Conservation (phyloP, 2,113 vertebrate species). For the Pseudorhombus dupliciocellatus region DNA sequence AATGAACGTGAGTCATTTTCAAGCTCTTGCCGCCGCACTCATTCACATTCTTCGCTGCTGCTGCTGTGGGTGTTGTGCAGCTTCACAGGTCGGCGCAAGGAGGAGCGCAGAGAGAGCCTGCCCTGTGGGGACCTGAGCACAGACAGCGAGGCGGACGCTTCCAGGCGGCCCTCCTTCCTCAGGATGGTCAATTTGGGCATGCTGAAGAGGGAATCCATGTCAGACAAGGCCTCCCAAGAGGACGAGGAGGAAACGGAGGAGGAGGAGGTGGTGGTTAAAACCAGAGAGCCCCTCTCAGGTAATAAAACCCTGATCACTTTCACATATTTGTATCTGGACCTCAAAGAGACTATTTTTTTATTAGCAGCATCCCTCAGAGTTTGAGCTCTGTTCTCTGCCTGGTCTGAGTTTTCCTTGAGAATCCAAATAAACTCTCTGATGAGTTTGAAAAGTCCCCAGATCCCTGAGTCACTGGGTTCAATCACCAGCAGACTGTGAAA, state of each 20-base stretch:
- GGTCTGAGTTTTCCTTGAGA: slow-evolving; percentile 32
- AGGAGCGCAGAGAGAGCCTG: slow-evolving; percentile 79
- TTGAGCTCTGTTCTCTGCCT: slow-evolving; percentile 19
- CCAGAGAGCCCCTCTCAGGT: slow-evolving; percentile 89
- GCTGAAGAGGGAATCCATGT: slow-evolving; percentile 83
- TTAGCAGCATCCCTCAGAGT: not conserved
- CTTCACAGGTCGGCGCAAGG: slow-evolving; percentile 77
- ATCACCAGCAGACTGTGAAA: slow-evolving; percentile 56
- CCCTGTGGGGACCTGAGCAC: slow-evolving; percentile 66
- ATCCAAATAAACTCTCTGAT: slow-evolving; percentile 55
- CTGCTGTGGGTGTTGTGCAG: slow-evolving; percentile 56
- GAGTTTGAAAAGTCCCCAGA: slow-evolving; percentile 51
- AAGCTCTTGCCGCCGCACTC: not conserved
- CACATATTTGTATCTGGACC: not conserved
- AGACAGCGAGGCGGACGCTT: slow-evolving; percentile 69
- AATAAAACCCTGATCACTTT: slow-evolving; percentile 39
- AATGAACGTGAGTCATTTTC: not conserved
- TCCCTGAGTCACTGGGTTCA: slow-evolving; percentile 62
- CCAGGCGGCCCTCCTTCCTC: slow-evolving; percentile 84
- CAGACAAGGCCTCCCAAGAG: slow-evolving; percentile 80
- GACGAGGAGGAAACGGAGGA: slow-evolving; percentile 72
- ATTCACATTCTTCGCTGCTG: slow-evolving; percentile 8
- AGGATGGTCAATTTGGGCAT: slow-evolving; percentile 85
- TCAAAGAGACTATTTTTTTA: not conserved
- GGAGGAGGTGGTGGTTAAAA: slow-evolving; percentile 78